Evolutionary conservation across 1,140 invertebrate species (phyloP).

Genomic region (Ctenoplectra terminalis): DNA sequence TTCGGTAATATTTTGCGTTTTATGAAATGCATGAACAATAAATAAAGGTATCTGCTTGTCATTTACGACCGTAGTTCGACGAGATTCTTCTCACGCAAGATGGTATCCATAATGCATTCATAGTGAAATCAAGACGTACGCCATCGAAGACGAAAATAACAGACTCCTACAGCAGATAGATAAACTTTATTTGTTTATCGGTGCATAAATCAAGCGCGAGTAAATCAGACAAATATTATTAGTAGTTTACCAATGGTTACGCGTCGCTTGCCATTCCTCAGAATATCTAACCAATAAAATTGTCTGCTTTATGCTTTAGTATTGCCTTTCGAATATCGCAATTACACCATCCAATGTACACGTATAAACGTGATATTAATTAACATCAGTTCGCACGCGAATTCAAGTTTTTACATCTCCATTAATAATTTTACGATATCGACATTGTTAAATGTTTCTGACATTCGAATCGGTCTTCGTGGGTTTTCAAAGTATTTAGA

Average conservation of each 20-base stretch:
- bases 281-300: not conserved
- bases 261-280: not conserved
- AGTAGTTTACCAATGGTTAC: not conserved
- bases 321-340: not conserved
- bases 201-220: not conserved
- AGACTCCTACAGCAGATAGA: not conserved
- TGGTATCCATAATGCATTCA: constrained; percentile 4
- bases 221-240: constrained; percentile 15
- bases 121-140: not conserved
- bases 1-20: constrained; percentile 21
- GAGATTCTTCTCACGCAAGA: constrained; percentile 15
- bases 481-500: not conserved
- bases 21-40: constrained; percentile 35
- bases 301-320: not conserved
- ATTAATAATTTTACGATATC: not conserved
- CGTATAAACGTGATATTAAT: constrained; percentile 1
- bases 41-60: constrained; percentile 39
- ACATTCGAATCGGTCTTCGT: not conserved
- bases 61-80: constrained; percentile 29
- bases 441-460: not conserved
- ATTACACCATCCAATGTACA: not conserved
- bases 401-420: not conserved
- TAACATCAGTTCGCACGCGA: not conserved
- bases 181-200: constrained; percentile 37
- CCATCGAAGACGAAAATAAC: constrained; percentile 11